Conservation (phyloP, 2,113 vertebrate species). For the Diglossa brunneiventris region DNA sequence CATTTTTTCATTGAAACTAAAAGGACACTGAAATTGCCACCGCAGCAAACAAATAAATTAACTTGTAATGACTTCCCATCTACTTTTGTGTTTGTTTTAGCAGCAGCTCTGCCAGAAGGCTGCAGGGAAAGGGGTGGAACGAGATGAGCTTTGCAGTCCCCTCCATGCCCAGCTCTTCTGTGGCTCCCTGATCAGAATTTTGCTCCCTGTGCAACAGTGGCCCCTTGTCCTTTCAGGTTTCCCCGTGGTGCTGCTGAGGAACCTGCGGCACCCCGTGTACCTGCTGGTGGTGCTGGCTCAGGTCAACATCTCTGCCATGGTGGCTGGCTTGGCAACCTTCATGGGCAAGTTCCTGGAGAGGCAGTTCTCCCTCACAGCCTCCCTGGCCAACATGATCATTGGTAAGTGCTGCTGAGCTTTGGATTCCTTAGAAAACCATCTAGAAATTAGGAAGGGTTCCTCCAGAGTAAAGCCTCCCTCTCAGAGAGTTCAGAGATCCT, state of each 20-base stretch:
- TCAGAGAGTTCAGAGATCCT: not conserved
- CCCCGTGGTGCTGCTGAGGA: constrained; percentile 81
- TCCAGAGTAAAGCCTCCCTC: not conserved
- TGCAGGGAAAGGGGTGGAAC: not conserved
- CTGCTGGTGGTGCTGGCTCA: constrained; percentile 89
- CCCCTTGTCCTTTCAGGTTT: constrained; percentile 63
- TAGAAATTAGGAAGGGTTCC: too few relatives aligned
- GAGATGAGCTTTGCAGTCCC: not conserved
- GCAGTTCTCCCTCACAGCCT: constrained; percentile 83
- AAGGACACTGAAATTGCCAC: not conserved
- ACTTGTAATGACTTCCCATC: not conserved
- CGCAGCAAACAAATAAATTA: not conserved
- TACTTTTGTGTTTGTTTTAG: not conserved
- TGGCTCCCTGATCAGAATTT: not conserved
- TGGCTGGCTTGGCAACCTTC: constrained; percentile 87
- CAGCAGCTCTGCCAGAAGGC: not conserved
- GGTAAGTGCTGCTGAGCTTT: constrained; percentile 66
- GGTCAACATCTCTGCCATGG: constrained; percentile 83
- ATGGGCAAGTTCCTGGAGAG: constrained; percentile 91
- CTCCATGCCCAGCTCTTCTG: not conserved
- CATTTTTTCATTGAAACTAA: not conserved
- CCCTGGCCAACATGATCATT: constrained; percentile 87
- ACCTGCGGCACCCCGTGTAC: constrained; percentile 82
- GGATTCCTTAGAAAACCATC: accelerated
- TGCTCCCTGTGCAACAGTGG: not conserved